phyloP scores from a whole-genome alignment of 2,888 invertebrate genomes.

The Petrolisthes manimaculis region DNA sequence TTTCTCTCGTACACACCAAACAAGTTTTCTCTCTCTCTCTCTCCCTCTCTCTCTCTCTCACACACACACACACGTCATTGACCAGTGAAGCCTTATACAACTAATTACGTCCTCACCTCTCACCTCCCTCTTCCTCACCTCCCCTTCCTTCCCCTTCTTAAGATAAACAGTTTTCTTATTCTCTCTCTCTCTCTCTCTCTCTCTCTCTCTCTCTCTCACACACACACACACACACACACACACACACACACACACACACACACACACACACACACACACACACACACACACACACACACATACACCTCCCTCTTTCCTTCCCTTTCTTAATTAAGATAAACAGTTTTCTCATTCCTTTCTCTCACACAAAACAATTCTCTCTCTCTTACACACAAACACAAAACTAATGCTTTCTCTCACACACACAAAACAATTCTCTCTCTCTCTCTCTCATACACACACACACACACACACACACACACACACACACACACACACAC shows the following conservation, averaged over 20 bases:
- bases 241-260: conserved; percentile 1
- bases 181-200: background rate
- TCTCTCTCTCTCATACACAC: too few relatives aligned
- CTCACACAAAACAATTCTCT: background rate
- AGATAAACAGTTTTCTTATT: background rate
- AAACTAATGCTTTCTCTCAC: too few relatives aligned
- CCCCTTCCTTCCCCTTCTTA: background rate
- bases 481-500: background rate
- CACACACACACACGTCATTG: background rate
- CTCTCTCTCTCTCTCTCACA: conserved; percentile 20
- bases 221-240: conserved; percentile 1
- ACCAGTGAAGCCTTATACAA: background rate
- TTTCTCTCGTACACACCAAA: too few relatives aligned
- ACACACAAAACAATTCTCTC: too few relatives aligned
- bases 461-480: background rate
- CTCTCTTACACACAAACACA: background rate
- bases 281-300: too few relatives aligned
- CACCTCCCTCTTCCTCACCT: background rate
- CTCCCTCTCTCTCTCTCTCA: background rate
- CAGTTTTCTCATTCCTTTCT: background rate
- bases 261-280: background rate
- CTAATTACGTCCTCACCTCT: background rate
- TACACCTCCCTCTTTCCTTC: background rate
- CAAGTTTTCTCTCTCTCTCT: too few relatives aligned
- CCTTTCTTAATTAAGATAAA: background rate